phyloP scores from a whole-genome alignment of 2,113 vertebrate species.

The Istiophorus platypterus region DNA sequence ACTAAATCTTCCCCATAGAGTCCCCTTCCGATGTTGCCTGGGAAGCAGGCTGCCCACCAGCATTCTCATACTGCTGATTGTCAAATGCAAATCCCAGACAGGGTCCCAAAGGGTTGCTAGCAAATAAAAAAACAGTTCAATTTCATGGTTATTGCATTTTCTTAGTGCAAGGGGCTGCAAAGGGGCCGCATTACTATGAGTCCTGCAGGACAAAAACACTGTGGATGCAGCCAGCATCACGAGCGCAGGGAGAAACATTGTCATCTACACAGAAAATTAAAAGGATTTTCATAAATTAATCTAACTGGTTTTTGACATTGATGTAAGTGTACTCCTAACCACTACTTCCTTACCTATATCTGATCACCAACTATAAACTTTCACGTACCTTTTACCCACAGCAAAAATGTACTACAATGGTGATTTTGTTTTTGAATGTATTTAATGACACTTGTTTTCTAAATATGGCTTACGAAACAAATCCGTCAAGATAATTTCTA shows the following conservation, averaged over 20 bases:
- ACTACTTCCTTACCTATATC: background rate
- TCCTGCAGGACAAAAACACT: conserved; percentile 13
- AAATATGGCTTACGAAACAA: background rate
- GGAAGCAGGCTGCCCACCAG: conserved; percentile 2
- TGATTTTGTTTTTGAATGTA: background rate
- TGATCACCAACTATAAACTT: background rate
- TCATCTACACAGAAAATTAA: background rate
- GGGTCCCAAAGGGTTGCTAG: conserved; percentile 27
- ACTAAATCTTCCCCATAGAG: background rate
- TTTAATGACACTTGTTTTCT: background rate
- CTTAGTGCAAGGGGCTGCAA: conserved; percentile 19
- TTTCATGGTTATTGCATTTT: conserved; percentile 63
- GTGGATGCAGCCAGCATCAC: background rate
- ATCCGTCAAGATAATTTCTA: background rate
- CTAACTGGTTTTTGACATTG: background rate
- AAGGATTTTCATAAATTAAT: background rate
- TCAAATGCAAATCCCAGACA: conserved; percentile 24
- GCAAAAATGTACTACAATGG: background rate
- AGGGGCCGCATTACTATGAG: background rate
- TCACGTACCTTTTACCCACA: background rate
- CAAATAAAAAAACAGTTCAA: conserved; percentile 45
- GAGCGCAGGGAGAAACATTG: background rate
- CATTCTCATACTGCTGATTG: conserved; percentile 44
- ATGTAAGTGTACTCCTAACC: background rate
- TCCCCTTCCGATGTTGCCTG: conserved; percentile 14